These are phyloP conservation scores for Onychorhynchus coronatus DNA, from an alignment of 2,113 vertebrate genomes.

Conservation along the genomic window DNA sequence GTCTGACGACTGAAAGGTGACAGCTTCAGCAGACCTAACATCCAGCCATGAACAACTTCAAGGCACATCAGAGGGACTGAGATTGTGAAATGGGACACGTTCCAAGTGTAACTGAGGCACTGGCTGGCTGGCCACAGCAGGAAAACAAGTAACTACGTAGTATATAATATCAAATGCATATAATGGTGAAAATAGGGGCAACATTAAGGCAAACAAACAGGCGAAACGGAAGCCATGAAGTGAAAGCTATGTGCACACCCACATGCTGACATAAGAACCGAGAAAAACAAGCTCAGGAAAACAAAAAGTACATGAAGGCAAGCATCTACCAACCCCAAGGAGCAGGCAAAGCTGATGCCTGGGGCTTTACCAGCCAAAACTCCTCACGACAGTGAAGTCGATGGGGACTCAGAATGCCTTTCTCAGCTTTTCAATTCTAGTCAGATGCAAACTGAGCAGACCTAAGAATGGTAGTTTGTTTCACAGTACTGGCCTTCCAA, in stretches of 20 bases:
- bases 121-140: not conserved
- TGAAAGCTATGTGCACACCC: not conserved
- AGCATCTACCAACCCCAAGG: not conserved
- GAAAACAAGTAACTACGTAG: not conserved
- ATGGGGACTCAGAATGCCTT: not conserved
- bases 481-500: not conserved
- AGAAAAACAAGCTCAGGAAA: not conserved
- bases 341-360: not conserved
- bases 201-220: not conserved
- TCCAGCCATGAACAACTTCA: not conserved
- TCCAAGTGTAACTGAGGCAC: not conserved
- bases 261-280: not conserved
- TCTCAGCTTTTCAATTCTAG: slow-evolving; percentile 3
- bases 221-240: not conserved
- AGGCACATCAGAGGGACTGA: not conserved
- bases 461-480: slow-evolving; percentile 10
- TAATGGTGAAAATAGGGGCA: not conserved
- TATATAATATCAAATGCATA: not conserved
- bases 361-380: not conserved
- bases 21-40: not conserved
- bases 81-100: not conserved
- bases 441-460: not conserved
- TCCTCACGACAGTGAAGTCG: not conserved
- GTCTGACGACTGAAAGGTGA: not conserved
- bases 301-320: not conserved